phyloP scores from a whole-genome alignment of 2,113 vertebrate genomes.

The Brachyhypopomus occidentalis region DNA sequence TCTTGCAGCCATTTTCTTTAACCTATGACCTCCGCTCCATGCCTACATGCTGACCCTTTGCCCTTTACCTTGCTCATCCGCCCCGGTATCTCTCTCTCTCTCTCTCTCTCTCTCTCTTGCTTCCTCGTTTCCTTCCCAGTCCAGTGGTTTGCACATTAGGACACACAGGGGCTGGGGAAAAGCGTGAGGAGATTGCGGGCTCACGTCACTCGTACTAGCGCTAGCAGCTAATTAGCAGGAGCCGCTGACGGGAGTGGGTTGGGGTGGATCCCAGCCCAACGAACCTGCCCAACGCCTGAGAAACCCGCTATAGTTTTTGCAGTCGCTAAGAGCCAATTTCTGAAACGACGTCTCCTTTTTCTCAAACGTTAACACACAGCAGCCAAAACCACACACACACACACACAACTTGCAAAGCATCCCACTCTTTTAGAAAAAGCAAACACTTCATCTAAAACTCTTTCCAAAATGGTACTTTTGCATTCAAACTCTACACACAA shows the following conservation, averaged over 20 bases:
- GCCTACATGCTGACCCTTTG: background rate
- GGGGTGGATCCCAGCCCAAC: no score
- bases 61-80: constrained; percentile 2
- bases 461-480: no score
- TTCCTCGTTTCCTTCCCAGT: constrained; percentile 68
- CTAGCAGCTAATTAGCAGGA: constrained; percentile 84
- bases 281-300: no score
- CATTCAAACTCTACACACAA: no score
- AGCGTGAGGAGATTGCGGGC: constrained; percentile 61
- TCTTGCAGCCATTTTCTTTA: background rate
- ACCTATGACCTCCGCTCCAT: background rate
- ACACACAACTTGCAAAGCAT: no score
- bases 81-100: constrained; percentile 16
- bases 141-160: constrained; percentile 71
- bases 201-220: constrained; percentile 76
- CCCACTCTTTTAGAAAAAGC: no score
- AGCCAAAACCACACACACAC: no score
- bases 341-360: no score
- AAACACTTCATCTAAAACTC: no score
- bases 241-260: constrained; percentile 85
- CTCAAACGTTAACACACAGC: no score
- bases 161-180: constrained; percentile 67
- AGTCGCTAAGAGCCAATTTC: no score
- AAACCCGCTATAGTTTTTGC: no score
- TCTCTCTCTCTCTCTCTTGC: constrained; percentile 45